phyloP scores from a whole-genome alignment of 1,140 invertebrate species.

The Cydia strobilella region DNA sequence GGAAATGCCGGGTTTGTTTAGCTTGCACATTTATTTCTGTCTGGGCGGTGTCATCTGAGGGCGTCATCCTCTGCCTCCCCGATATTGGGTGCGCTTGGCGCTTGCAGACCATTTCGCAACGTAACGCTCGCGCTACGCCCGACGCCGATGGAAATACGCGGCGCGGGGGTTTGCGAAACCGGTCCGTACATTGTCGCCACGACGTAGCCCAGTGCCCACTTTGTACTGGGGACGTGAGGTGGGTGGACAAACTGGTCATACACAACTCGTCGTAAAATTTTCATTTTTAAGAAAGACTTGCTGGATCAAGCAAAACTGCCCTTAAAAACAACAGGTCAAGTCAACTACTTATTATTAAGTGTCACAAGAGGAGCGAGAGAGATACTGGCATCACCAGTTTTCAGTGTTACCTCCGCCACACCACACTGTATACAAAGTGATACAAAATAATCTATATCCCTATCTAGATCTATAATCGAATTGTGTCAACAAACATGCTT shows the following conservation, averaged over 20 bases:
- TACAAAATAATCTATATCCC: not conserved
- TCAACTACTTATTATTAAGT: too few relatives aligned
- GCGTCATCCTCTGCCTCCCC: conserved; percentile 56
- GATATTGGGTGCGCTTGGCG: conserved; percentile 38
- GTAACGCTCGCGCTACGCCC: conserved; percentile 37
- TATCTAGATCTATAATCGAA: not conserved
- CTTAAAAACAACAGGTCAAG: too few relatives aligned
- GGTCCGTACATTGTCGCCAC: conserved; percentile 29
- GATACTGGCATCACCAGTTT: too few relatives aligned
- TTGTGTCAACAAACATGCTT: not conserved
- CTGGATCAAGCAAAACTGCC: too few relatives aligned
- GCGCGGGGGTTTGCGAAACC: conserved; percentile 47
- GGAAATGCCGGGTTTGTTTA: conserved; percentile 74
- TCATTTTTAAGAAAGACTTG: too few relatives aligned
- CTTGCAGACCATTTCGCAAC: conserved; percentile 33
- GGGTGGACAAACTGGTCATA: not conserved
- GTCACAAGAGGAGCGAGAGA: too few relatives aligned
- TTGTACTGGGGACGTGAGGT: not conserved
- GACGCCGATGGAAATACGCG: conserved; percentile 53
- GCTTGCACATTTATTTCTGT: conserved; percentile 75
- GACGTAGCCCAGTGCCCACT: not conserved
- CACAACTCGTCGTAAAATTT: too few relatives aligned
- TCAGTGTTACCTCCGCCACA: too few relatives aligned
- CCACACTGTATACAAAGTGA: too few relatives aligned
- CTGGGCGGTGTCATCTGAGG: conserved; percentile 65